Percentiles rank a stretch among this genome's conserved stretches.
These are phyloP conservation scores for Carassius auratus DNA, from an alignment of 2,113 vertebrate species.

Conservation along the genomic window DNA sequence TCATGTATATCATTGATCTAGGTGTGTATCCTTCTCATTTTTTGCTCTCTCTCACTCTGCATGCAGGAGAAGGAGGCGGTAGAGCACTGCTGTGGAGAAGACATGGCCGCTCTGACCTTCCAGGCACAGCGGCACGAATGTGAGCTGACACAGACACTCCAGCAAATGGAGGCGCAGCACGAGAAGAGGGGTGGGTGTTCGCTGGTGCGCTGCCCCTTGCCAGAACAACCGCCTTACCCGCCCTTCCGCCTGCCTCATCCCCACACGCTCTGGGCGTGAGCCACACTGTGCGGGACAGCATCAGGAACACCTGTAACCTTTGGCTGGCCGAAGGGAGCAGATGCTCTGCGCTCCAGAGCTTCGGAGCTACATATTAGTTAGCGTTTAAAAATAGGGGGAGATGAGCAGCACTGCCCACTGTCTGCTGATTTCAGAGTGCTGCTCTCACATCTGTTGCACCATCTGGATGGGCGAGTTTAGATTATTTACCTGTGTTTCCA, in stretches of 20 bases:
- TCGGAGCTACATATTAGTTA: slow-evolving; percentile 86
- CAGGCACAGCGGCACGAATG: slow-evolving; percentile 84
- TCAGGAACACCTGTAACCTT: slow-evolving; percentile 96
- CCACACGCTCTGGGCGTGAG: slow-evolving; percentile 77
- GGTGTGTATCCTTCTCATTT: slow-evolving; percentile 37
- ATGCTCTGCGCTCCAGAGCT: slow-evolving; percentile 79
- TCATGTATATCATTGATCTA: slow-evolving; percentile 34
- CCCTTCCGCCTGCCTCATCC: slow-evolving; percentile 47
- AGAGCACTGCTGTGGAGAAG: slow-evolving; percentile 78
- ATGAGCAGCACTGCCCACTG: slow-evolving; percentile 89
- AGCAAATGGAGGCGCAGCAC: slow-evolving; percentile 89
- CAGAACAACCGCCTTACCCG: slow-evolving; percentile 42
- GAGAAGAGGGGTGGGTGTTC: slow-evolving; percentile 90
- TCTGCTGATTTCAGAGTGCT: slow-evolving; percentile 93
- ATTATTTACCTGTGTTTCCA: slow-evolving; percentile 99
- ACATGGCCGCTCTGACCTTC: slow-evolving; percentile 82
- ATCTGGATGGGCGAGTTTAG: slow-evolving; percentile 98
- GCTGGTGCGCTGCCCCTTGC: slow-evolving; percentile 73
- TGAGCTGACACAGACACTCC: slow-evolving; percentile 87
- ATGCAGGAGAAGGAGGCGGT: slow-evolving; percentile 87
- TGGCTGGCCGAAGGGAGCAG: slow-evolving; percentile 93
- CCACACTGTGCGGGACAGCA: slow-evolving; percentile 87
- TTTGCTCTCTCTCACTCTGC: slow-evolving; percentile 49
- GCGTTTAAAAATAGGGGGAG: slow-evolving; percentile 81
- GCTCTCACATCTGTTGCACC: slow-evolving; percentile 99